Evolutionary conservation across 2,888 invertebrate genomes (phyloP).

Genomic region (Iselma pallidipennis): DNA sequence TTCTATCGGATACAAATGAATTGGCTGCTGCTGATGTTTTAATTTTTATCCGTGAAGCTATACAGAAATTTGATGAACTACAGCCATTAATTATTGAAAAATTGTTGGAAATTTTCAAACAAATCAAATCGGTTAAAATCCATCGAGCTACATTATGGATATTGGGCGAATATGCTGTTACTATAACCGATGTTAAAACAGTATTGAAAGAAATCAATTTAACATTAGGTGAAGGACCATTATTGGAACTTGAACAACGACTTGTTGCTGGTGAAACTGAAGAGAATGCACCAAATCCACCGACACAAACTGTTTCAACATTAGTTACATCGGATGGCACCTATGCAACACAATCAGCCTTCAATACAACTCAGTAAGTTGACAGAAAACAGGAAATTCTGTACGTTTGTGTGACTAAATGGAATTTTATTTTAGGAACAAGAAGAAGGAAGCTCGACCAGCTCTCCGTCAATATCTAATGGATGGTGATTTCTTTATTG

Average conservation of each 20-base stretch:
- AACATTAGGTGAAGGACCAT: constrained; percentile 71
- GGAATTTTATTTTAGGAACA: constrained; percentile 50
- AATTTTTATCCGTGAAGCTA: constrained; percentile 94
- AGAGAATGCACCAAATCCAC: constrained; percentile 52
- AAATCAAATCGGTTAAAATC: constrained; percentile 88
- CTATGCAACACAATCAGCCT: constrained; percentile 97
- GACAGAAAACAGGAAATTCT: neutral
- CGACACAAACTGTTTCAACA: constrained; percentile 57
- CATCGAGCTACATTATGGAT: constrained; percentile 97
- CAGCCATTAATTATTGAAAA: constrained; percentile 80
- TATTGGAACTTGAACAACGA: constrained; percentile 69
- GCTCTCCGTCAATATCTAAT: constrained; percentile 85
- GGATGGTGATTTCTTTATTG: constrained; percentile 96
- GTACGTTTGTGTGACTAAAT: neutral
- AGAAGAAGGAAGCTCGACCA: constrained; percentile 73
- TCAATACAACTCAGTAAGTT: constrained; percentile 78
- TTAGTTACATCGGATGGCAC: constrained; percentile 98
- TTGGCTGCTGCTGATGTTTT: constrained; percentile 92
- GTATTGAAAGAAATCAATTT: constrained; percentile 78
- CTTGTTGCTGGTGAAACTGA: constrained; percentile 73
- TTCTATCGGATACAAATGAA: constrained; percentile 87
- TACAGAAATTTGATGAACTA: constrained; percentile 86
- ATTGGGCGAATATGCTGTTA: constrained; percentile 91
- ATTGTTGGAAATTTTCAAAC: constrained; percentile 79
- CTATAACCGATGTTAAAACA: constrained; percentile 73